Evolutionary conservation across 2,888 invertebrate genomes (phyloP).

Genomic region (Tetragnatha montana): DNA sequence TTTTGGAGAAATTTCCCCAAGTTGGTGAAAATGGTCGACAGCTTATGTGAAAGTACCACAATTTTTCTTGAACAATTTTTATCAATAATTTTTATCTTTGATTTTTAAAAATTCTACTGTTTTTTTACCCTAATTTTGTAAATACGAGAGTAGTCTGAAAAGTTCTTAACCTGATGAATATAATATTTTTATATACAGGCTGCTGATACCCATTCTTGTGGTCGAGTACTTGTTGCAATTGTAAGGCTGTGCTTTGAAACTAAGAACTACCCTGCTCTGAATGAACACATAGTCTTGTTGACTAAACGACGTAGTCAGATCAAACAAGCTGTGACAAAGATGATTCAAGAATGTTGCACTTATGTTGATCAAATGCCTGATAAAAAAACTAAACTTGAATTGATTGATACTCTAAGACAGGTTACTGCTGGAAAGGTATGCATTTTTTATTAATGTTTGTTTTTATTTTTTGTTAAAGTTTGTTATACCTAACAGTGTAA

Average conservation of each 20-base stretch:
- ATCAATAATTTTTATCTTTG: too few relatives aligned
- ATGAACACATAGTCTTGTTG: conserved; percentile 92
- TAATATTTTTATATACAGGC: conserved; percentile 83
- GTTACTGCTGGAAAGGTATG: conserved; percentile 96
- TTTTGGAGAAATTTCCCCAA: too few relatives aligned
- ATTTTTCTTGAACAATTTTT: too few relatives aligned
- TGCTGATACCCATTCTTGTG: conserved; percentile 95
- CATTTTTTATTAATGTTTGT: too few relatives aligned
- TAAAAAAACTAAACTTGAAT: conserved; percentile 91
- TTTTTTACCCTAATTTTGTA: too few relatives aligned
- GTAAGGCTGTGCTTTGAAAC: conserved; percentile 86
- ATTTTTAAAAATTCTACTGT: too few relatives aligned
- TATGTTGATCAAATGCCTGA: conserved; percentile 95
- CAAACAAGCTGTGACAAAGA: conserved; percentile 95
- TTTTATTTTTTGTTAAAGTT: too few relatives aligned
- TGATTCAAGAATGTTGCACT: conserved; percentile 91
- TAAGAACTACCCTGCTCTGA: conserved; percentile 93
- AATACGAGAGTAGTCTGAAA: too few relatives aligned
- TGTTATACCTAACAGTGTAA: too few relatives aligned
- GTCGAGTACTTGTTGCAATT: conserved; percentile 92
- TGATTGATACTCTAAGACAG: conserved; percentile 94
- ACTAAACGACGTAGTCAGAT: conserved; percentile 96
- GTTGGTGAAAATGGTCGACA: too few relatives aligned
- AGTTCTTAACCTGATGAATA: too few relatives aligned
- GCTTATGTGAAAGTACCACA: too few relatives aligned